Conservation (phyloP, 1,140 invertebrate genomes). For the Trinorchestia longiramus region DNA sequence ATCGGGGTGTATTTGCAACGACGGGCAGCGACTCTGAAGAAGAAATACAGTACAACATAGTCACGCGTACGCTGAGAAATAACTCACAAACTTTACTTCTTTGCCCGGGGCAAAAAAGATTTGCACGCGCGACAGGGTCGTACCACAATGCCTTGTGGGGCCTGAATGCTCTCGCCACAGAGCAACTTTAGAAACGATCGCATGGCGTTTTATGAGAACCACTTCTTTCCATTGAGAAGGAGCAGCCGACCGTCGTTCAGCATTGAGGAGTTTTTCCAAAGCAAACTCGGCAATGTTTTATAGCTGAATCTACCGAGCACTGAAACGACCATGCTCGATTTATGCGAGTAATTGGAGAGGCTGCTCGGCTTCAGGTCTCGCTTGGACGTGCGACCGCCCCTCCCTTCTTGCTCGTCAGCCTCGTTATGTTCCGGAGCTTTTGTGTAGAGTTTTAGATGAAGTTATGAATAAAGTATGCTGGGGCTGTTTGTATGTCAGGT, state of each 20-base stretch:
- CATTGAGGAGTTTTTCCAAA: not conserved
- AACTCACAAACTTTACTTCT: not conserved
- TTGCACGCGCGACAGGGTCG: not conserved
- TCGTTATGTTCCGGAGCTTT: no score
- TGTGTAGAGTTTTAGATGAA: no score
- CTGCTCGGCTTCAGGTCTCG: not conserved
- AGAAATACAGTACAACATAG: not conserved
- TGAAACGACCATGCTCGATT: not conserved
- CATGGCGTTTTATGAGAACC: not conserved
- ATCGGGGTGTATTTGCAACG: not conserved
- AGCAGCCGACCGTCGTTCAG: not conserved
- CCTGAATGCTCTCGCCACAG: not conserved
- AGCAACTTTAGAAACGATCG: not conserved
- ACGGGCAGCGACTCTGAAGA: not conserved
- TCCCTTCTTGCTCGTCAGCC: no score
- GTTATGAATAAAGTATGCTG: no score
- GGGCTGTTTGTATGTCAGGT: no score
- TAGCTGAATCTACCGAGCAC: not conserved
- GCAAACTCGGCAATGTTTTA: not conserved
- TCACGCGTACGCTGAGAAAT: not conserved
- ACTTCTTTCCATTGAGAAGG: constrained; percentile 24
- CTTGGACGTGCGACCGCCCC: no score
- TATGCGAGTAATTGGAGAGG: constrained; percentile 12
- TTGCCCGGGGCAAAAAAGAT: not conserved
- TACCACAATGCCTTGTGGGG: not conserved